These are phyloP conservation scores for Pseudochirops corinnae DNA, from an alignment of 2,797 vertebrate species.

Conservation along the genomic window DNA sequence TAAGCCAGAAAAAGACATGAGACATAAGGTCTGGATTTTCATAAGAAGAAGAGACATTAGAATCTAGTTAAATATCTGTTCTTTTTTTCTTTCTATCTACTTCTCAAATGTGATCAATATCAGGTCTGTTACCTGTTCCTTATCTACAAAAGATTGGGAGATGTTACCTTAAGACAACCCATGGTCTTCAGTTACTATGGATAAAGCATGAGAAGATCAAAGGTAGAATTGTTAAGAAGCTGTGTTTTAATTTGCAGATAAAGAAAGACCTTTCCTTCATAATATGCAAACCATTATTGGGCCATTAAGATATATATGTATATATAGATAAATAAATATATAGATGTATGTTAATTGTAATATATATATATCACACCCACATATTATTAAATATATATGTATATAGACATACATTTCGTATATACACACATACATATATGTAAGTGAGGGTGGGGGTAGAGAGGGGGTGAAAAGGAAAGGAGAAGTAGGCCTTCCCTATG, in stretches of 20 bases:
- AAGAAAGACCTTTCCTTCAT: slow-evolving; percentile 55
- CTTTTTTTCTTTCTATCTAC: slow-evolving; percentile 56
- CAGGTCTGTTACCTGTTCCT: slow-evolving; percentile 24
- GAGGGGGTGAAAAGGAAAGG: background rate
- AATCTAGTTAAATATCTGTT: slow-evolving; percentile 44
- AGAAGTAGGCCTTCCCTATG: background rate
- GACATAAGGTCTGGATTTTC: slow-evolving; percentile 46
- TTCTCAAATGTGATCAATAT: slow-evolving; percentile 45
- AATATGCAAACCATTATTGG: background rate
- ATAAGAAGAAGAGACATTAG: slow-evolving; percentile 63
- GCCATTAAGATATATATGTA: slow-evolving; percentile 10
- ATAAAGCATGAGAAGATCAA: slow-evolving; percentile 59
- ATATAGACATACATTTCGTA: no score
- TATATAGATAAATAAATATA: background rate
- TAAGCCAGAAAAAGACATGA: background rate
- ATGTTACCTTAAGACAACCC: slow-evolving; percentile 45
- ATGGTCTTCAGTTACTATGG: slow-evolving; percentile 55
- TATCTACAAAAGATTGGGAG: slow-evolving; percentile 62
- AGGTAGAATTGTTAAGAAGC: slow-evolving; percentile 24
- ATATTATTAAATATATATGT: no score
- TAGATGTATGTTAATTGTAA: no score
- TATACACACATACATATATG: background rate
- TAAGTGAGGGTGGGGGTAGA: background rate
- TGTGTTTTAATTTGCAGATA: slow-evolving; percentile 53
- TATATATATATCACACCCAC: no score